phyloP scores from a whole-genome alignment of 2,888 invertebrate species.

The Drosophila mimica region DNA sequence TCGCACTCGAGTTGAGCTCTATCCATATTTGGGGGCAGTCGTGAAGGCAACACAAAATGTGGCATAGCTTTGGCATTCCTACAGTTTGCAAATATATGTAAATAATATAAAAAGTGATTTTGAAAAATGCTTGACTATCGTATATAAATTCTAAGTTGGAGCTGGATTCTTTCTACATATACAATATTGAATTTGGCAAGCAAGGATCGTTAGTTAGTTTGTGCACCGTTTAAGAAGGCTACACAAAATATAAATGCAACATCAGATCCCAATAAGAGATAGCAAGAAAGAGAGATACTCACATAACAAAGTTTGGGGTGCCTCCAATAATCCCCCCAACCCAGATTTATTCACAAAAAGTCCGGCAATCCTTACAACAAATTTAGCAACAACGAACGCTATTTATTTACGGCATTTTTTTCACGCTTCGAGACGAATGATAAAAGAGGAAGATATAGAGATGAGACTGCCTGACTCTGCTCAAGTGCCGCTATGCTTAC shows the following conservation, averaged over 20 bases:
- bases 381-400: conserved; percentile 39
- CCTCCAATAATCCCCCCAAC: neutral
- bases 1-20: neutral
- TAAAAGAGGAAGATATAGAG: conserved; percentile 4
- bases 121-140: neutral
- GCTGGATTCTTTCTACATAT: neutral
- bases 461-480: conserved; percentile 1
- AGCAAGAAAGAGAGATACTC: neutral
- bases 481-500: conserved; percentile 38
- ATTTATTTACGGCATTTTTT: conserved; percentile 64
- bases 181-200: too few species aligned
- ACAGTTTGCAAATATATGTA: neutral
- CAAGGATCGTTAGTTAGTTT: neutral
- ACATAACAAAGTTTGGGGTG: neutral
- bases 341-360: conserved; percentile 5
- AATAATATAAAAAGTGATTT: neutral
- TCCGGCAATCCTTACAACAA: conserved; percentile 34
- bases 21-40: neutral
- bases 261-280: neutral
- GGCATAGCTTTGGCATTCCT: neutral
- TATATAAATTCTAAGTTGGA: neutral
- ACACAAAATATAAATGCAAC: neutral
- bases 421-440: conserved; percentile 40
- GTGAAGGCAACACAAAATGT: neutral
- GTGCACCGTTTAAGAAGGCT: neutral